Base-by-base conservation (phyloP, 1,140 invertebrate species). In the Orussus abietinus region DNA sequence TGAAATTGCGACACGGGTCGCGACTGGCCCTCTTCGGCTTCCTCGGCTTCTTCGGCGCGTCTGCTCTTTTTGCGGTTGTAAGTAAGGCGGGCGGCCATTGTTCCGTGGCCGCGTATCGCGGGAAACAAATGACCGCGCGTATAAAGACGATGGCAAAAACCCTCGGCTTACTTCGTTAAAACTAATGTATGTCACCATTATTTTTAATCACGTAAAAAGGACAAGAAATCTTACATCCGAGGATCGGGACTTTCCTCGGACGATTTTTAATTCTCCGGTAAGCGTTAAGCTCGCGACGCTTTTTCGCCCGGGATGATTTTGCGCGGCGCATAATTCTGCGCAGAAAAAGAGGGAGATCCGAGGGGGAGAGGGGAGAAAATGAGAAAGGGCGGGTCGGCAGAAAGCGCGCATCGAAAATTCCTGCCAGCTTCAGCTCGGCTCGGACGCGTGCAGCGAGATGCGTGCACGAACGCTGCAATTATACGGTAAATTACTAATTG, bases 401-500 rank as follows among this genome's bases (percentile, higher is more conserved):
- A 36, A 36, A 26, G 31, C 43, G 6, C 29, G 38, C 30, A 53
- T 51, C 49, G 51, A n/a, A n/a, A n/a, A n/a, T n/a, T n/a, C n/a
- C n/a, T n/a, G n/a, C n/a, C n/a, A n/a, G n/a, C n/a, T n/a, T n/a
- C n/a, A n/a, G n/a, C n/a, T n/a, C n/a, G n/a, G n/a, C n/a, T n/a
- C n/a, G n/a, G n/a, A n/a, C n/a, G n/a, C n/a, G n/a, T n/a, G n/a
- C n/a, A n/a, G n/a, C 10, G 25, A 10, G 12, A 28, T 46, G 45
- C 48, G 43, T 55, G 46, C 43, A 47, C 49, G 31, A 51, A 39
- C 25, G n/a, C 14, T 25, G 49, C 62, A 65, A 67, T 69, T 69
- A 69, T 61, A 66, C 64, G 61, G 50, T 49, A 55, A 49, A 62
- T 69, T 62, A 64, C 56, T 64, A 71, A 71, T 72, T 69, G 64